Conservation (phyloP, 2,797 vertebrate genomes). For the Corythornis leucogaster region DNA sequence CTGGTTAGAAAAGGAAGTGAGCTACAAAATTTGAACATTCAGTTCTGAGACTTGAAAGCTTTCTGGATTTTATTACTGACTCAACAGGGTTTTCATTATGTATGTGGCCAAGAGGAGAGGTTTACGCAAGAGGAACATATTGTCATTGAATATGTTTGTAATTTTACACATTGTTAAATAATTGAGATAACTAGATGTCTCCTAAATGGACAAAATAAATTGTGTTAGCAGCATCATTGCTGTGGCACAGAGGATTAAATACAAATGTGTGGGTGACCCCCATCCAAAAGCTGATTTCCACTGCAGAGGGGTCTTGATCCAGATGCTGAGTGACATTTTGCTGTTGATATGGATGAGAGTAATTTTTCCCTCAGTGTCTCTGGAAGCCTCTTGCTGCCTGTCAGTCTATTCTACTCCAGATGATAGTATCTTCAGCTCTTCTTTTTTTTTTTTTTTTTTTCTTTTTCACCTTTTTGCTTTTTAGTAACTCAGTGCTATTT, state of each 20-base stretch:
- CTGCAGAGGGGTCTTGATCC: neutral
- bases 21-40: conserved; percentile 83
- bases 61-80: conserved; percentile 81
- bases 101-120: conserved; percentile 77
- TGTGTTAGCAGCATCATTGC: neutral
- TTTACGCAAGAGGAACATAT: conserved; percentile 80
- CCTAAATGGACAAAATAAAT: conserved; percentile 59
- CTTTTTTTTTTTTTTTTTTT: neutral
- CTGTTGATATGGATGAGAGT: neutral
- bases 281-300: neutral
- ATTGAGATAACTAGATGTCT: conserved; percentile 73
- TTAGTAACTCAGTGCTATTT: neutral
- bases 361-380: neutral
- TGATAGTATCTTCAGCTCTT: neutral
- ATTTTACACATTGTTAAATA: conserved; percentile 78
- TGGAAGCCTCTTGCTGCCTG: neutral
- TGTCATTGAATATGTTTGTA: conserved; percentile 77
- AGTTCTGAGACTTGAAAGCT: conserved; percentile 80
- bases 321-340: neutral
- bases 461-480: neutral
- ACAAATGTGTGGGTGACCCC: neutral
- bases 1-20: conserved; percentile 84
- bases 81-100: conserved; percentile 85
- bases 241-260: neutral
- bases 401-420: neutral